Evolutionary conservation across 1,140 invertebrate genomes (phyloP).

Genomic region (Diabrotica undecimpunctata): DNA sequence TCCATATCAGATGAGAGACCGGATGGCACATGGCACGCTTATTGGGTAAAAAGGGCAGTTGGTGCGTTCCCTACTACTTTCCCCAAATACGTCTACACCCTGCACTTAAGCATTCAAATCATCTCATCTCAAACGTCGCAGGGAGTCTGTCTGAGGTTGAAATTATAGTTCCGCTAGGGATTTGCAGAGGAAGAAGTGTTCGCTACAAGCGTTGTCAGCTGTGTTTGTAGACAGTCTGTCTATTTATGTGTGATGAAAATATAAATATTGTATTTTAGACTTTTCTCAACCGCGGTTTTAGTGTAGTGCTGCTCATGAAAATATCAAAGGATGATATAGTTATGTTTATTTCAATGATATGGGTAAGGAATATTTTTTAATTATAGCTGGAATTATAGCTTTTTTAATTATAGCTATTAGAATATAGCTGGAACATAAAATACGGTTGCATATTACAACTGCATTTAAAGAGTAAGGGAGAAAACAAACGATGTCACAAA

Average conservation of each 20-base stretch:
- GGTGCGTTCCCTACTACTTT: not conserved
- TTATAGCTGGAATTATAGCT: too few relatives aligned
- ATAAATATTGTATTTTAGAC: too few relatives aligned
- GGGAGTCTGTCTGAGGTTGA: not conserved
- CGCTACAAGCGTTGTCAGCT: not conserved
- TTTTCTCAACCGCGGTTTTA: too few relatives aligned
- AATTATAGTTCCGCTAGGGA: not conserved
- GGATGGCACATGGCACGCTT: slow-evolving; percentile 1
- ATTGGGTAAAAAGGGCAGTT: slow-evolving; percentile 2
- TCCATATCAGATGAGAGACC: not conserved
- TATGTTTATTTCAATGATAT: not conserved
- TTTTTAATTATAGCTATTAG: too few relatives aligned
- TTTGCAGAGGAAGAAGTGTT: not conserved
- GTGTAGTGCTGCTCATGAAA: not conserved
- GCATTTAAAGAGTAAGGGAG: too few relatives aligned
- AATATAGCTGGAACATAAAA: too few relatives aligned
- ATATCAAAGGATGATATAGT: not conserved
- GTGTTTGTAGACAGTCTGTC: too few relatives aligned
- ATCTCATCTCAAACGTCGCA: not conserved
- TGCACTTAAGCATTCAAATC: not conserved
- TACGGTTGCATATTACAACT: too few relatives aligned
- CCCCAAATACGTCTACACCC: not conserved
- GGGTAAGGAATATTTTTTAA: not conserved
- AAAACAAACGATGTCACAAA: too few relatives aligned
- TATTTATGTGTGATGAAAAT: too few relatives aligned